phyloP scores from a whole-genome alignment of 1,140 invertebrate genomes.

The Penaeus japonicus region DNA sequence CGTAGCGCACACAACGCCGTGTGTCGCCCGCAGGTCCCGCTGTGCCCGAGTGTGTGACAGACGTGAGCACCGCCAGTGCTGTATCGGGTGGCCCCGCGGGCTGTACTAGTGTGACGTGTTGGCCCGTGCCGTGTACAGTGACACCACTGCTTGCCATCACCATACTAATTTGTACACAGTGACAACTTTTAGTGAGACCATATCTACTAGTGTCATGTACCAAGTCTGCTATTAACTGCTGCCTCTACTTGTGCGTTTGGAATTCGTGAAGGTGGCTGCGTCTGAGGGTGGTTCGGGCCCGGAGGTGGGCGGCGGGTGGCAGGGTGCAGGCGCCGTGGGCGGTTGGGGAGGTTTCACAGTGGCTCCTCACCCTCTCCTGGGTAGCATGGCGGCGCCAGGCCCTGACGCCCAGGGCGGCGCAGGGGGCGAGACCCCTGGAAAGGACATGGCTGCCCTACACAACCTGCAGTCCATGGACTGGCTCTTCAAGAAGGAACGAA shows the following conservation, averaged over 20 bases:
- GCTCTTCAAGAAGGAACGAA: slow-evolving; percentile 92
- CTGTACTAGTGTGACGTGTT: slow-evolving; percentile 36
- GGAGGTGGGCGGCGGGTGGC: slow-evolving; percentile 51
- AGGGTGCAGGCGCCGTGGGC: slow-evolving; percentile 38
- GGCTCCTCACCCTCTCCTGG: slow-evolving; percentile 54
- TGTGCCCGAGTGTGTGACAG: slow-evolving; percentile 31
- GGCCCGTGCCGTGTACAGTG: slow-evolving; percentile 7
- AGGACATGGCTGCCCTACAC: slow-evolving; percentile 72
- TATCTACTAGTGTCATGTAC: slow-evolving; percentile 19
- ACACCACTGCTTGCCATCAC: neutral
- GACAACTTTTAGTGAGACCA: slow-evolving; percentile 31
- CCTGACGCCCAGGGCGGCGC: slow-evolving; percentile 50
- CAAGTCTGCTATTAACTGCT: slow-evolving; percentile 18
- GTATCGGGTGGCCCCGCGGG: slow-evolving; percentile 6
- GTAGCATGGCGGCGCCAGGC: slow-evolving; percentile 58
- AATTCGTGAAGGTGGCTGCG: slow-evolving; percentile 48
- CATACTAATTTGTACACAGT: neutral
- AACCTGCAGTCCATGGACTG: slow-evolving; percentile 92
- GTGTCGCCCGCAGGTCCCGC: slow-evolving; percentile 45
- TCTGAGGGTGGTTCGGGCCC: slow-evolving; percentile 51
- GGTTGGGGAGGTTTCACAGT: slow-evolving; percentile 47
- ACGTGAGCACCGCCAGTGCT: slow-evolving; percentile 13
- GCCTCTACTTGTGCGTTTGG: neutral
- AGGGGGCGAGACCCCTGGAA: slow-evolving; percentile 41
- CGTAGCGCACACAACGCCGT: slow-evolving; percentile 50